Percentiles rank a stretch among this genome's conserved stretches.
Evolutionary conservation across 2,113 vertebrate species (phyloP).

Genomic region (Caretta caretta): DNA sequence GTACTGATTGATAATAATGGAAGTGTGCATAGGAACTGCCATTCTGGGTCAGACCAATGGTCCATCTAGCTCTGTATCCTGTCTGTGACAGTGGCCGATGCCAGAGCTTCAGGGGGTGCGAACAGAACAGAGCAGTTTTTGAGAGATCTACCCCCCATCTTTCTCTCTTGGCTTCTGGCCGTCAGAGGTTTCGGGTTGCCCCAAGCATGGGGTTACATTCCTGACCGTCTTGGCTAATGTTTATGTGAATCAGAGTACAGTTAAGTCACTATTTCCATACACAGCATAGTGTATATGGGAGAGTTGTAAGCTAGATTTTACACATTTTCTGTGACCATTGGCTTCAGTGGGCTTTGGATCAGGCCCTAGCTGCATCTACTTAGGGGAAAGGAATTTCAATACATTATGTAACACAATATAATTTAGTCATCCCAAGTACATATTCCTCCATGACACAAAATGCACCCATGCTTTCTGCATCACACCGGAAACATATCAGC

Average conservation of each 20-base stretch:
- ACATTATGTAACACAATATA: background rate
- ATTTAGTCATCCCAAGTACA: background rate
- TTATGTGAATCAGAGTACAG: conserved; percentile 29
- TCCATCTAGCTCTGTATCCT: background rate
- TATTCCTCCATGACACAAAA: background rate
- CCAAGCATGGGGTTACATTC: background rate
- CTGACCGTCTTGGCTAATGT: background rate
- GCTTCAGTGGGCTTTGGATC: background rate
- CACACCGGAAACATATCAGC: background rate
- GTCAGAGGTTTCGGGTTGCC: background rate
- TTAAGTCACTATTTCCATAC: background rate
- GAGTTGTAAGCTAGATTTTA: background rate
- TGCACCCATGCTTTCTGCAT: background rate
- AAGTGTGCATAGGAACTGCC: background rate
- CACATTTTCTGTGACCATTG: background rate
- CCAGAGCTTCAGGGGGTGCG: background rate
- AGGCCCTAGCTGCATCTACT: background rate
- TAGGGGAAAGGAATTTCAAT: background rate
- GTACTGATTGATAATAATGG: background rate
- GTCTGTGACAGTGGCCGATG: background rate
- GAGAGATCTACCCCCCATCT: background rate
- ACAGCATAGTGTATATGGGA: background rate
- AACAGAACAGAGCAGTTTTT: background rate
- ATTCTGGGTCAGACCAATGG: background rate
- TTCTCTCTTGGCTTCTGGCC: background rate